phyloP scores from a whole-genome alignment of 2,797 vertebrate species.

The Aotus griseimembra region DNA sequence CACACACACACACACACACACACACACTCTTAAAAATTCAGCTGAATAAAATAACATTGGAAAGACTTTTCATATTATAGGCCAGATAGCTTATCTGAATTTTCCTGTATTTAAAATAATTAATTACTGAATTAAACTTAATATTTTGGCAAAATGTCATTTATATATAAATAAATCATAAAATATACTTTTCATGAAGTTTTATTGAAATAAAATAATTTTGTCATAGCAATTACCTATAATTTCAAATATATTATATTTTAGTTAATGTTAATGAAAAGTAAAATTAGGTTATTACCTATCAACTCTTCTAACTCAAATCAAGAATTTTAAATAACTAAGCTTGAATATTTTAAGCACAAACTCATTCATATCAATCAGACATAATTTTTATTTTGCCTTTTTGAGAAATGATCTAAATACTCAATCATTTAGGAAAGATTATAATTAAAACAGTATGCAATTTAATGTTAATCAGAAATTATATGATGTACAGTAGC shows the following conservation, averaged over 20 bases:
- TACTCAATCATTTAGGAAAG: conserved; percentile 76
- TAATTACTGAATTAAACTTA: background rate
- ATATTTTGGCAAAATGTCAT: conserved; percentile 18
- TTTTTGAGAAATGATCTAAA: conserved; percentile 79
- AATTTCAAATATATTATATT: conserved; percentile 61
- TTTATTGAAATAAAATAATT: conserved; percentile 51
- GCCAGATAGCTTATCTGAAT: conserved; percentile 9
- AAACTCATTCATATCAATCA: conserved; percentile 75
- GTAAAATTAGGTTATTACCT: conserved; percentile 58
- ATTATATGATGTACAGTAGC: conserved; percentile 72
- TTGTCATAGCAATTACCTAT: conserved; percentile 38
- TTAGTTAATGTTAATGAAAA: conserved; percentile 68
- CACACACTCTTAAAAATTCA: background rate
- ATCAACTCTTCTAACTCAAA: conserved; percentile 54
- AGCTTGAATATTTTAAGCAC: conserved; percentile 73
- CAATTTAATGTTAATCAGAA: conserved; percentile 75
- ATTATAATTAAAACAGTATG: conserved; percentile 63
- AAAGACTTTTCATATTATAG: background rate
- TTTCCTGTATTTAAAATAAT: conserved; percentile 39
- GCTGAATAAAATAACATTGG: conserved; percentile 37
- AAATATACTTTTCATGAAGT: conserved; percentile 14
- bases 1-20: background rate
- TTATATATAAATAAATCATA: conserved; percentile 40
- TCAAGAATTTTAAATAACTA: conserved; percentile 73
- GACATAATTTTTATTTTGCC: conserved; percentile 74